Evolutionary conservation across 2,797 vertebrate species (phyloP).

Genomic region (Sebastes ruberrimus): DNA sequence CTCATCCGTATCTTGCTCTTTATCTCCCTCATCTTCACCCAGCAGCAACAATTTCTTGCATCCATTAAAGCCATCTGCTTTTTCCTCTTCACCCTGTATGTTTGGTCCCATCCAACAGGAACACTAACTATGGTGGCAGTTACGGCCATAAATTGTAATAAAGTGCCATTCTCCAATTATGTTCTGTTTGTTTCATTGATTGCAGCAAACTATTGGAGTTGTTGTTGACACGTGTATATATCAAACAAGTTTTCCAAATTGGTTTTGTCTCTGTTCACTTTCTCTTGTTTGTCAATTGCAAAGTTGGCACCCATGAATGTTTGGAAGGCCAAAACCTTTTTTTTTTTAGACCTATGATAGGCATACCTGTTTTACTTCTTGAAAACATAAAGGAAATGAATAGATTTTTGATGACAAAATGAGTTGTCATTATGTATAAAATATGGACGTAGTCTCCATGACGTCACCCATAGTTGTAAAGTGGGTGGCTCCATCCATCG

Average conservation of each 20-base stretch:
- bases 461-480: too few relatives aligned
- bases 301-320: neutral
- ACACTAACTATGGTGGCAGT: neutral
- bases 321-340: neutral
- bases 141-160: conserved; percentile 14
- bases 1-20: neutral
- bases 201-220: conserved; percentile 30
- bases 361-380: neutral
- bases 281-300: conserved; percentile 19
- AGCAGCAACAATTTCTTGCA: neutral
- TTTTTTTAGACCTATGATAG: neutral
- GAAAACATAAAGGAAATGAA: neutral
- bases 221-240: conserved; percentile 23
- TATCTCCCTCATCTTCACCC: neutral
- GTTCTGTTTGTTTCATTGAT: conserved; percentile 35
- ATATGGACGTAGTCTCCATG: too few relatives aligned
- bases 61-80: conserved; percentile 21
- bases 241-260: conserved; percentile 33
- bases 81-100: neutral
- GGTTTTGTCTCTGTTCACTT: conserved; percentile 11
- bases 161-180: conserved; percentile 29
- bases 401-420: neutral
- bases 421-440: neutral
- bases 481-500: too few relatives aligned
- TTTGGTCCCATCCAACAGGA: neutral